phyloP scores from a whole-genome alignment of 2,888 invertebrate species.

The Digitonthophagus gazella region DNA sequence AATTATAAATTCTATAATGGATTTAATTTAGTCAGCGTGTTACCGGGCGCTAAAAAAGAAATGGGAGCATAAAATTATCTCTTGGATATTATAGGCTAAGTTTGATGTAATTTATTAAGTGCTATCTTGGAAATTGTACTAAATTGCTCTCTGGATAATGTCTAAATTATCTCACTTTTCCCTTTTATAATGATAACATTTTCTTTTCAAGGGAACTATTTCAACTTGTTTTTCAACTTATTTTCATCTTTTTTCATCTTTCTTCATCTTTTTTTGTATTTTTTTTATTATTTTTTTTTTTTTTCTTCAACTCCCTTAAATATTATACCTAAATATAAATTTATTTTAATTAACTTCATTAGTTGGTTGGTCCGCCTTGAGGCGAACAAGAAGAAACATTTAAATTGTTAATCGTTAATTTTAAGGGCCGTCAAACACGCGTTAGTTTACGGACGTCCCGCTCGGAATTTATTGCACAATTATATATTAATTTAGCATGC shows the following conservation, averaged over 20 bases:
- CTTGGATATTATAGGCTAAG: background rate
- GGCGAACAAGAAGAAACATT: background rate
- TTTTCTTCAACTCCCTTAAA: no score
- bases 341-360: background rate
- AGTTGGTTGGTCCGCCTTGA: background rate
- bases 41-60: background rate
- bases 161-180: background rate
- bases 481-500: constrained; percentile 11
- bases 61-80: background rate
- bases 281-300: no score
- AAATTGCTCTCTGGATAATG: background rate
- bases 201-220: background rate
- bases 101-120: background rate
- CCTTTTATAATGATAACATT: background rate
- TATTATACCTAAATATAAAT: background rate
- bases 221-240: background rate
- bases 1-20: background rate
- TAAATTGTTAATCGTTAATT: background rate
- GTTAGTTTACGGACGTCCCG: background rate
- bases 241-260: no score
- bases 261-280: no score
- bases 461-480: constrained; percentile 2
- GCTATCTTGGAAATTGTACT: background rate
- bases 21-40: background rate
- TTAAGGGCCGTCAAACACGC: background rate